Evolutionary conservation across 2,888 invertebrate species (phyloP).

Genomic region (Harpalus rufipes): DNA sequence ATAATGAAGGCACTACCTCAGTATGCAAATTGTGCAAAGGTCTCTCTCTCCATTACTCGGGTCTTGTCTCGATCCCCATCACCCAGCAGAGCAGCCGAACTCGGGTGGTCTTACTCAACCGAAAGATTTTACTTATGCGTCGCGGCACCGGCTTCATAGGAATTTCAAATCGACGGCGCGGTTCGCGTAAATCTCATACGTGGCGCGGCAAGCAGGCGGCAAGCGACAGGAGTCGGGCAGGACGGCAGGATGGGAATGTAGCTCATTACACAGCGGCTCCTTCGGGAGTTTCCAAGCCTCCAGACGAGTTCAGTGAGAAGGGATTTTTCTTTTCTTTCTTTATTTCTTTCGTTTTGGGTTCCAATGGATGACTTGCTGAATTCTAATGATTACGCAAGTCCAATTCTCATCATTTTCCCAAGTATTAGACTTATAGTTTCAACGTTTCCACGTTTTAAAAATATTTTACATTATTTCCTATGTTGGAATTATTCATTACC

Average conservation of each 20-base stretch:
- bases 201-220: slow-evolving; percentile 18
- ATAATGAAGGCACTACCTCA: background rate
- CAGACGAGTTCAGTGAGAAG: slow-evolving; percentile 20
- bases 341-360: slow-evolving; percentile 39
- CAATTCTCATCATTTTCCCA: slow-evolving; percentile 19
- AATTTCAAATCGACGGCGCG: slow-evolving; percentile 60
- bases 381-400: slow-evolving; percentile 12
- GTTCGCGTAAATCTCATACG: slow-evolving; percentile 58
- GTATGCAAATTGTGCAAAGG: slow-evolving; percentile 2
- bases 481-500: no score
- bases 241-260: slow-evolving; percentile 49
- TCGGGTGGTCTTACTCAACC: slow-evolving; percentile 19
- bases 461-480: no score
- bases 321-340: slow-evolving; percentile 44
- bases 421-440: slow-evolving; percentile 8
- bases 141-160: slow-evolving; percentile 56
- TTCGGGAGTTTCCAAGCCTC: slow-evolving; percentile 43
- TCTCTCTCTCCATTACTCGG: slow-evolving; percentile 11
- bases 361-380: slow-evolving; percentile 38
- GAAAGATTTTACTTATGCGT: slow-evolving; percentile 64
- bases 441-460: background rate
- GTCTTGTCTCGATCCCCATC: background rate
- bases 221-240: slow-evolving; percentile 14
- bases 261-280: slow-evolving; percentile 59
- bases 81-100: background rate